A percentile compares a stretch with the other conserved stretches of the same genome.
phyloP scores from a whole-genome alignment of 2,888 invertebrate genomes.

The Stegophylla sp. region DNA sequence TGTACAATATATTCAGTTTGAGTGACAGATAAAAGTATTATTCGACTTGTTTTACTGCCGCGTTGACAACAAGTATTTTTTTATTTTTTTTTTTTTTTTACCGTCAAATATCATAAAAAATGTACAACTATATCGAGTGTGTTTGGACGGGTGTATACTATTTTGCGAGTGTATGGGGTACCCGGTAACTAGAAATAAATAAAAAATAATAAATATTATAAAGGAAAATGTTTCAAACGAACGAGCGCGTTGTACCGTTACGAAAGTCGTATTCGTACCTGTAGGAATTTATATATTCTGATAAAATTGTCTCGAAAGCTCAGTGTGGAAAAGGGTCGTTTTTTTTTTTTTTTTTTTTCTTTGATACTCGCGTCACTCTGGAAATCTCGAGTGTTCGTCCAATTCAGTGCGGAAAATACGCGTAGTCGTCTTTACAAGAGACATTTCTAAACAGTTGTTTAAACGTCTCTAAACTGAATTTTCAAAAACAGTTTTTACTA shows the following conservation, averaged over 20 bases:
- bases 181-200: constrained; percentile 21
- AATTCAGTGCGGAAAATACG: background rate
- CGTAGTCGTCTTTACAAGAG: too few relatives aligned
- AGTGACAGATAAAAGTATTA: background rate
- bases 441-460: too few relatives aligned
- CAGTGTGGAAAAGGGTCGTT: constrained; percentile 1
- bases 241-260: constrained; percentile 5
- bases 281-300: constrained; percentile 16
- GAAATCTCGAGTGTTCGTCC: background rate
- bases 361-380: background rate
- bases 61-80: constrained; percentile 8
- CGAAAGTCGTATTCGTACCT: constrained; percentile 19
- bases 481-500: too few relatives aligned
- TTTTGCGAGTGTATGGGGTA: background rate
- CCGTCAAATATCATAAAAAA: constrained; percentile 18
- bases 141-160: constrained; percentile 1
- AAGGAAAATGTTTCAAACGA: constrained; percentile 7
- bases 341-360: too few relatives aligned
- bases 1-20: background rate
- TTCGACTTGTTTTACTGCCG: background rate
- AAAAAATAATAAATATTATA: constrained; percentile 23
- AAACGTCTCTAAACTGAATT: too few relatives aligned
- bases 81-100: constrained; percentile 15
- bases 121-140: constrained; percentile 17
- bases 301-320: constrained; percentile 24